These are phyloP conservation scores for Apodemia zela DNA, from an alignment of 2,888 invertebrate genomes.

Conservation along the genomic window DNA sequence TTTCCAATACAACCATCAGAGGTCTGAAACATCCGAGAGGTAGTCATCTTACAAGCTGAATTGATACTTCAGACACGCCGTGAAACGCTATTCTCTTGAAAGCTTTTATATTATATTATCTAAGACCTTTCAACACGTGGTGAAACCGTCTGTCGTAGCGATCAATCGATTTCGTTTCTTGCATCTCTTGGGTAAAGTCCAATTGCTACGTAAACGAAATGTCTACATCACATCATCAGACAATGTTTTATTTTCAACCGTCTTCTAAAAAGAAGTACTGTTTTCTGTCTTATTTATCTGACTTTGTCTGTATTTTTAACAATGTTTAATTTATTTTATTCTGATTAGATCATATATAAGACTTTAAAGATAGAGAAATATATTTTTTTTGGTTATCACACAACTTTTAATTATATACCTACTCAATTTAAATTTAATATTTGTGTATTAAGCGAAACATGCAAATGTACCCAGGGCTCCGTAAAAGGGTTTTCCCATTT, in stretches of 20 bases:
- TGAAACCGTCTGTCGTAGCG: conserved; percentile 68
- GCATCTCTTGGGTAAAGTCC: conserved; percentile 57
- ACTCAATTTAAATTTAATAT: no score
- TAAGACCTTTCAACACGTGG: conserved; percentile 73
- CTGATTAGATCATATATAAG: no score
- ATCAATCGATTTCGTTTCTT: conserved; percentile 69
- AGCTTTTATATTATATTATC: conserved; percentile 80
- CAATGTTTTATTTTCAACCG: conserved; percentile 8
- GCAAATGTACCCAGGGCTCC: no score
- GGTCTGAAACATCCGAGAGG: conserved; percentile 59
- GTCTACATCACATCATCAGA: conserved; percentile 25
- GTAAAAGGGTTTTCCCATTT: no score
- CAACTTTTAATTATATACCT: no score
- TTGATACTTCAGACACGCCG: conserved; percentile 76
- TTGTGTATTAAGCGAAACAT: no score
- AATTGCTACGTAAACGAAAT: conserved; percentile 29
- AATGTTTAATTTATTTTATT: no score
- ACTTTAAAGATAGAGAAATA: no score
- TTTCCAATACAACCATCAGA: conserved; percentile 72
- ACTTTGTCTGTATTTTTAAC: no score
- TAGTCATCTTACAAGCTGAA: conserved; percentile 74
- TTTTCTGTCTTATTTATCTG: no score
- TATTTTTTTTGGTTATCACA: no score
- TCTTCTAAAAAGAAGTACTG: background rate
- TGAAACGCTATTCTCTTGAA: conserved; percentile 75